These are phyloP conservation scores for Bombus pyrosoma DNA, from an alignment of 1,140 invertebrate genomes.

Conservation along the genomic window DNA sequence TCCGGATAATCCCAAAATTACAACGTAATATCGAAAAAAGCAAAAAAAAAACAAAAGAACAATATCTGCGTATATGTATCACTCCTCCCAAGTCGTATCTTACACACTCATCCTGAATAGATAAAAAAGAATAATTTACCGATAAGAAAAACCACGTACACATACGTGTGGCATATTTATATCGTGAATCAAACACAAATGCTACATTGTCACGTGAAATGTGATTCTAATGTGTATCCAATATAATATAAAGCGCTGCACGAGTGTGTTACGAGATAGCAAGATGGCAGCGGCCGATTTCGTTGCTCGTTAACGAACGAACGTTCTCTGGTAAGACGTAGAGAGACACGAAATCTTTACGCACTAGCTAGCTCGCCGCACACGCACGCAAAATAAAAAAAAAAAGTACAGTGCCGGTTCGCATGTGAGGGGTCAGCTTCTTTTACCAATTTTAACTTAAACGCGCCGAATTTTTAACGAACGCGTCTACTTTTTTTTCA, in stretches of 20 bases:
- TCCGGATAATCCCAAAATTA: not conserved
- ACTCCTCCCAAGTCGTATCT: not conserved
- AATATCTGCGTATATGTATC: not conserved
- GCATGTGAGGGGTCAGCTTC: conserved; percentile 42
- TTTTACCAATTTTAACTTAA: not conserved
- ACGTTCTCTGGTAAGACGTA: conserved; percentile 73
- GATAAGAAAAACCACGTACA: conserved; percentile 2
- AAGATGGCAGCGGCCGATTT: conserved; percentile 81
- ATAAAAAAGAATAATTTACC: not conserved
- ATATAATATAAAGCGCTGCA: conserved; percentile 58
- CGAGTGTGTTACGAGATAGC: conserved; percentile 77
- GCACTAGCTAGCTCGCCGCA: conserved; percentile 75
- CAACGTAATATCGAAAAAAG: not conserved
- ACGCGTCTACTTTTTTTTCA: not conserved
- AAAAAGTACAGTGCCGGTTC: conserved; percentile 2
- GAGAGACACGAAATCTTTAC: conserved; percentile 70
- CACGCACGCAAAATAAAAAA: conserved; percentile 51
- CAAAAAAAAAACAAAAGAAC: not conserved
- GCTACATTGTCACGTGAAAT: conserved; percentile 37
- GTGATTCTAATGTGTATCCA: conserved; percentile 41
- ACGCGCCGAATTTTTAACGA: not conserved
- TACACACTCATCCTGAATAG: conserved; percentile 12
- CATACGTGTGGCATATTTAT: conserved; percentile 26
- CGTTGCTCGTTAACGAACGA: conserved; percentile 68
- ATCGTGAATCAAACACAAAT: conserved; percentile 37